Evolutionary conservation across 2,888 invertebrate genomes (phyloP), one percentile per base, ranked within the genome.

Genomic region (Octodonta nipae): DNA sequence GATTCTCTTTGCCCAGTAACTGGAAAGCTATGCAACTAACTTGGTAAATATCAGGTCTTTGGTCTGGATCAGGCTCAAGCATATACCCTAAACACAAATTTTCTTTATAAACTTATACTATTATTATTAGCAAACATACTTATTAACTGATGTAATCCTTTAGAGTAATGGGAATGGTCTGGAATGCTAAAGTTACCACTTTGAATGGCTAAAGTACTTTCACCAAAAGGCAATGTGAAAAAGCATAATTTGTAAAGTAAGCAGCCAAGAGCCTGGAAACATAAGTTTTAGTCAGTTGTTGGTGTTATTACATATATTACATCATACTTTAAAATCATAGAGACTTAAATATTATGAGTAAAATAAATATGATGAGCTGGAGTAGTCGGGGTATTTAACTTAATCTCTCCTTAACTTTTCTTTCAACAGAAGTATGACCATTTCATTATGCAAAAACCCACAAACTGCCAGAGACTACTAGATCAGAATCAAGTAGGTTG

Each of bases 181-280:
- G 89, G 89, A 63, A 89, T 81, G 43, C 73, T 74, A 58, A 87
- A 86, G 53, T 80, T 78, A 31, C 84, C 88, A 58, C 81, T 85
- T 60, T 88, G 87, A 54, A 92, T 91, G 31, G 91, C 89, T 46
- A 91, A 65, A n/a, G 83, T 78, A 54, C 86, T 87, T 60, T 92
- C 91, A 15, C 86, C 89, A 61, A 91, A 91, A 30, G 89, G 91
- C 52, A 88, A 67, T 20, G 78, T 71, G 60, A 89, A 89, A 64
- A 81, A 92, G 63, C 87, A 88, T 46, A 92, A 67, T 59, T 87
- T 86, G 60, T 86, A 89, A 29, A 89, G 65, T 50, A 89, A 66
- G 64, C 88, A 88, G 31, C 89, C 89, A 35, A 91, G 61, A 13
- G 89, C 88, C 80, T 80, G 58, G 26, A 65, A 62, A 30, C 29